Evolutionary conservation across 2,888 invertebrate genomes (phyloP), one percentile per base, ranked within the genome.

Genomic region (Muschampia staudingeri): DNA sequence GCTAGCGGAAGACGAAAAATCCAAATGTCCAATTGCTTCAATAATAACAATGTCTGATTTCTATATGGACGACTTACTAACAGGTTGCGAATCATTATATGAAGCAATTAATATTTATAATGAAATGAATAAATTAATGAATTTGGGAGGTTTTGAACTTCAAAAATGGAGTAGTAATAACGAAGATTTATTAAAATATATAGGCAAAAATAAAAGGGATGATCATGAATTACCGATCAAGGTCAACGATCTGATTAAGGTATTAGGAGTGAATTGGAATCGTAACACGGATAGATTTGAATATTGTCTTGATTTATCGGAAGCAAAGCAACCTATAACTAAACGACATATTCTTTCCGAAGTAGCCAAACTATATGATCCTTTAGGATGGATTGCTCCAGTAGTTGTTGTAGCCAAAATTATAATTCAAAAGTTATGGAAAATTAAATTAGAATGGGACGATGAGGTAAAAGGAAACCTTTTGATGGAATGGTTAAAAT

Each of bases 211-310:
- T 0, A 48, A 83, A 19, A 25, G 56, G 3, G 4, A 0, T 40
- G 69, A 85, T 7, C 14, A 42, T 34, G 34, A 61, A n/a, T n/a
- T 61, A 16, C 16, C 44, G 30, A 9, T 52, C 40, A 73, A 73
- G 16, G 19, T 73, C 48, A 78, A 73, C 16, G 83, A 6, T 6
- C 72, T 73, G 12, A 73, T 88, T 0, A 90, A 88, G 40, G 86
- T 88, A 11, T 52, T 89, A 3, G 89, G 89, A n/a, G 79, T 90
- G 11, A n/a, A n/a, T 25, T 89, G 89, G 89, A 88, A 89, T 72
- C 84, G 79, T 73, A 19, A 40, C 9, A 80, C 76, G 9, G 87
- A 88, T 76, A 79, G 71, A 19, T 87, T 88, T 80, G 82, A 85
- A 48, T 88, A 87, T 48, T 73, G 76, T 2, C 2, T 86, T 0